phyloP scores from a whole-genome alignment of 2,888 invertebrate genomes.

The Furcula furcula region DNA sequence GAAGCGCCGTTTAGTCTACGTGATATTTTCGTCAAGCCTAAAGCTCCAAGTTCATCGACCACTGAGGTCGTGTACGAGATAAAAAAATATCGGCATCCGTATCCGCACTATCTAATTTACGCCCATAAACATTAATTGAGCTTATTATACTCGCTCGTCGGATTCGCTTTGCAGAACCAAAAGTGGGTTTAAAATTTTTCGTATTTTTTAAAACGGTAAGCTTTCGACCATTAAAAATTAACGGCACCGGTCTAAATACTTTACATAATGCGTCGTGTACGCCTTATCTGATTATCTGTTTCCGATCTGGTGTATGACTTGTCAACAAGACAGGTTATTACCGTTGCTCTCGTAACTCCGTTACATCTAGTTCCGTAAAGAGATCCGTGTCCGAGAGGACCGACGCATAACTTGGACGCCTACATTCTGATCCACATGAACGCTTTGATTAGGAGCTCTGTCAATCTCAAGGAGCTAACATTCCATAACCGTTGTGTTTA shows the following conservation, averaged over 20 bases:
- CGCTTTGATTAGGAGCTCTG: too few relatives aligned
- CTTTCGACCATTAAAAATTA: constrained; percentile 16
- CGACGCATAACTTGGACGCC: constrained; percentile 21
- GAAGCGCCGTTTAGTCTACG: constrained; percentile 56
- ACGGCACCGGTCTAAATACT: constrained; percentile 9
- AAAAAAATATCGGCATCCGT: constrained; percentile 46
- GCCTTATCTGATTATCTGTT: constrained; percentile 23
- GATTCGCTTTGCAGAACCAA: constrained; percentile 15
- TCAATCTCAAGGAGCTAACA: constrained; percentile 37
- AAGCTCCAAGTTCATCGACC: constrained; percentile 62
- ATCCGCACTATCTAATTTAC: constrained; percentile 67
- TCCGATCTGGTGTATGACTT: constrained; percentile 23
- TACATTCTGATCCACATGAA: constrained; percentile 34
- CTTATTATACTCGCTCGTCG: constrained; percentile 45
- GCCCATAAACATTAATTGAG: constrained; percentile 63
- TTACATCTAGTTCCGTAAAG: constrained; percentile 37
- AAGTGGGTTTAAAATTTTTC: constrained; percentile 21
- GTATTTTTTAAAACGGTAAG: constrained; percentile 15
- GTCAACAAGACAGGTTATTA: constrained; percentile 27
- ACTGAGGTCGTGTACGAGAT: constrained; percentile 60
- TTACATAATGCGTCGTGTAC: constrained; percentile 21
- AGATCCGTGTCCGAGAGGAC: constrained; percentile 30
- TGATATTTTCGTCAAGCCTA: constrained; percentile 51
- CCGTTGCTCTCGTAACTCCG: constrained; percentile 27
- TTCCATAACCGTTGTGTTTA: constrained; percentile 23